phyloP scores from a whole-genome alignment of 2,113 vertebrate genomes.

The Microtus montanus region DNA sequence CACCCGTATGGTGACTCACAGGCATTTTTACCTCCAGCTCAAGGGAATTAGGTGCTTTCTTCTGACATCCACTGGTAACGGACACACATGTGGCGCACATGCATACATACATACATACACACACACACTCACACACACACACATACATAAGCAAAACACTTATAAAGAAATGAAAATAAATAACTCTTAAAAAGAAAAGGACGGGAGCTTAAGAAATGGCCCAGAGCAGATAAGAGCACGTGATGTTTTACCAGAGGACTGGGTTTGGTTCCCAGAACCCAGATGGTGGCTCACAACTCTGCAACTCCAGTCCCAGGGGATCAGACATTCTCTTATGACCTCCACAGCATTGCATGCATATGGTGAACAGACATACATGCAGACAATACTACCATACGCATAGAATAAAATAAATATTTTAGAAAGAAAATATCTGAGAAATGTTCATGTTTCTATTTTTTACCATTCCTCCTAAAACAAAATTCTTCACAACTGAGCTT shows the following conservation, averaged over 20 bases:
- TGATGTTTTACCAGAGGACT: not conserved
- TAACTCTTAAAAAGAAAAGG: not conserved
- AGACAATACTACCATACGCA: not conserved
- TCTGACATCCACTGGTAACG: too few species aligned
- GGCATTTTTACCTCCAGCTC: too few species aligned
- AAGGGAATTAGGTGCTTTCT: too few species aligned
- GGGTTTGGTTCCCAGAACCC: not conserved
- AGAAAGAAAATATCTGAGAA: too few species aligned
- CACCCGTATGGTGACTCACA: too few species aligned
- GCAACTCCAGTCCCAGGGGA: not conserved
- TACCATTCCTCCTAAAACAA: not conserved
- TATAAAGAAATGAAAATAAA: not conserved
- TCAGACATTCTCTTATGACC: not conserved
- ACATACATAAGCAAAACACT: not conserved
- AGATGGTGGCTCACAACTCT: not conserved
- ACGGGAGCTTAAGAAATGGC: not conserved
- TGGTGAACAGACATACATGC: not conserved
- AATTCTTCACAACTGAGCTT: not conserved
- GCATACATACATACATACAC: not conserved
- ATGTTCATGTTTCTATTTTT: not conserved
- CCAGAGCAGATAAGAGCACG: not conserved
- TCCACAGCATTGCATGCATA: not conserved
- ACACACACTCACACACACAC: not conserved
- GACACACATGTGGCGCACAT: not conserved
- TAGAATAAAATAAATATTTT: not conserved